Evolutionary conservation across 2,888 invertebrate species (phyloP).

Genomic region (Xanthorhoe spadicearia): DNA sequence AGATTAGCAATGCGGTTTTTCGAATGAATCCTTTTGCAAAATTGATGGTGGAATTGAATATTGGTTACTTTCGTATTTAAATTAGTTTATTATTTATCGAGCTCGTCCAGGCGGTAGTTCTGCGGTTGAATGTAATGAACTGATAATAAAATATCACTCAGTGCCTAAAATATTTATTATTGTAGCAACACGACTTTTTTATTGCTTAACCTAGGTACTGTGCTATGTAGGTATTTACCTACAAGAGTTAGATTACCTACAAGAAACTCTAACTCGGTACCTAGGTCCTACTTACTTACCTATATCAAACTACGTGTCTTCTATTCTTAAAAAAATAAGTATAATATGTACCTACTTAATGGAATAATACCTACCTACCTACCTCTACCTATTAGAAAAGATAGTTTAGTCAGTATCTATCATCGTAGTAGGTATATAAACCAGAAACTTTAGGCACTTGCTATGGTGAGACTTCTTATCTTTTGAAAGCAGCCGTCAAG

Average conservation of each 20-base stretch:
- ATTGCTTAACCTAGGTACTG: neutral
- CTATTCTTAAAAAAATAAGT: too few relatives aligned
- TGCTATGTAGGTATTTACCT: neutral
- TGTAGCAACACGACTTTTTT: neutral
- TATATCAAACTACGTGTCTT: too few relatives aligned
- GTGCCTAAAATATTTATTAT: neutral
- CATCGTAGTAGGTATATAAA: neutral
- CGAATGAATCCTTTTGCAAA: conserved; percentile 73
- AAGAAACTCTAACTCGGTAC: too few relatives aligned
- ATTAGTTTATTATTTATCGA: conserved; percentile 62
- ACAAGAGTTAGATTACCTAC: too few relatives aligned
- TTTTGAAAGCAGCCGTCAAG: neutral
- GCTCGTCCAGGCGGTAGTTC: conserved; percentile 52
- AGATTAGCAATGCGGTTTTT: conserved; percentile 80
- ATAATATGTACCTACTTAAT: neutral
- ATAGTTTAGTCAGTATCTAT: too few relatives aligned
- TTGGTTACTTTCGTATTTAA: conserved; percentile 51
- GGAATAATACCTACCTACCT: too few relatives aligned
- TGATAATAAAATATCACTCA: conserved; percentile 47
- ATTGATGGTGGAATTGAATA: conserved; percentile 76
- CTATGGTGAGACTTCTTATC: neutral
- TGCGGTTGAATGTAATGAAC: conserved; percentile 53
- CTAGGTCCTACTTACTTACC: neutral
- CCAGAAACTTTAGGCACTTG: neutral
- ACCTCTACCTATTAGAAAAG: too few relatives aligned